Conservation (phyloP, 2,797 vertebrate genomes). For the Podarcis lilfordi region DNA sequence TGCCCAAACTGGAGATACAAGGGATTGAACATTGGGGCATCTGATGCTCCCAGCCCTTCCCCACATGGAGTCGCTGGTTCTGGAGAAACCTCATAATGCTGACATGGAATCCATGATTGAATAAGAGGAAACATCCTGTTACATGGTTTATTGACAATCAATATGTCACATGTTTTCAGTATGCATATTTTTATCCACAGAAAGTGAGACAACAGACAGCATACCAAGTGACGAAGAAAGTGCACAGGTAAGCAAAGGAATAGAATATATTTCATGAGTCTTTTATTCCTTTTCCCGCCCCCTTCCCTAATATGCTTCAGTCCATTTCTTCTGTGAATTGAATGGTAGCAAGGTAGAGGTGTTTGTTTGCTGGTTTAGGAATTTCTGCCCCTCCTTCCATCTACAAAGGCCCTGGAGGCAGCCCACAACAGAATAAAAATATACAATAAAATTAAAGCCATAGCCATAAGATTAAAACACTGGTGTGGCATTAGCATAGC, state of each 20-base stretch:
- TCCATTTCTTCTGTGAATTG: conserved; percentile 24
- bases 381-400: not conserved
- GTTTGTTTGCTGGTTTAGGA: not conserved
- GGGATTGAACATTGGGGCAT: too few relatives aligned
- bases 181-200: conserved; percentile 77
- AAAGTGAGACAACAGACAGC: conserved; percentile 94
- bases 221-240: conserved; percentile 91
- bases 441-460: not conserved
- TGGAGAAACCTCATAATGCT: not conserved
- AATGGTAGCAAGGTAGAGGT: not conserved
- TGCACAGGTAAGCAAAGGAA: conserved; percentile 80
- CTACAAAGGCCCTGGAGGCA: not conserved
- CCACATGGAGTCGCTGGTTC: not conserved
- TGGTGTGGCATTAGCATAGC: not conserved
- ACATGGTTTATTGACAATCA: not conserved
- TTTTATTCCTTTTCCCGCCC: not conserved
- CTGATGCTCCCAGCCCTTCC: too few relatives aligned
- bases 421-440: not conserved
- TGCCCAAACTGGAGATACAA: too few relatives aligned
- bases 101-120: not conserved
- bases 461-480: not conserved
- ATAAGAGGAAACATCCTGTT: not conserved
- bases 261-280: not conserved
- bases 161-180: not conserved
- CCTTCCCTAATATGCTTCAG: not conserved